Percentiles rank a stretch among this genome's conserved stretches.
Evolutionary conservation across 2,113 vertebrate species (phyloP).

Genomic region (Tretioscincus oriximinensis): DNA sequence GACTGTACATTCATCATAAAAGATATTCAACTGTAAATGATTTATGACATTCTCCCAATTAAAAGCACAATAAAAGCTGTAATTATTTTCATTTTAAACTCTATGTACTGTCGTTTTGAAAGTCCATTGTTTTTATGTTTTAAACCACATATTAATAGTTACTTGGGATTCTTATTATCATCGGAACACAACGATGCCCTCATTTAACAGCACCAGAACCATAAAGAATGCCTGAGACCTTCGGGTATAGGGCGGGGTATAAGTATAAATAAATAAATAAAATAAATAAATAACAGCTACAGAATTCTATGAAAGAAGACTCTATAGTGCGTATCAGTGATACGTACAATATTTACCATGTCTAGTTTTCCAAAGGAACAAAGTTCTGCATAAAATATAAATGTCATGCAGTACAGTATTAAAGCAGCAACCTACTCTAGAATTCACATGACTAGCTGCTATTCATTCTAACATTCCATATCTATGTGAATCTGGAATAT

Average conservation of each 20-base stretch:
- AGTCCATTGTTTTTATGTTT: conserved; percentile 38
- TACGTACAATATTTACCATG: conserved; percentile 9
- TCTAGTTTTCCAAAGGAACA: background rate
- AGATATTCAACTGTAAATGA: background rate
- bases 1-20: background rate
- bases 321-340: background rate
- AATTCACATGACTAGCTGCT: conserved; percentile 44
- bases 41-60: background rate
- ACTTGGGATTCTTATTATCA: conserved; percentile 21
- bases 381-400: background rate
- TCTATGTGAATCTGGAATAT: conserved; percentile 30
- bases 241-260: too few relatives aligned
- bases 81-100: background rate
- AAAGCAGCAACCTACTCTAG: conserved; percentile 31
- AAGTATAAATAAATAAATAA: too few relatives aligned
- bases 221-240: conserved; percentile 18
- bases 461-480: conserved; percentile 57
- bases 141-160: conserved; percentile 39
- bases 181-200: conserved; percentile 20
- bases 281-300: background rate
- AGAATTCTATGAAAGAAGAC: conserved; percentile 22
- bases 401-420: conserved; percentile 19
- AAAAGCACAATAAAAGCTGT: background rate
- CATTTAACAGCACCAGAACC: background rate
- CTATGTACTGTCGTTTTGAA: background rate